Evolutionary conservation across 1,140 invertebrate species (phyloP), one percentile per base, ranked within the genome.

Genomic region (Drosophila pseudoobscura): DNA sequence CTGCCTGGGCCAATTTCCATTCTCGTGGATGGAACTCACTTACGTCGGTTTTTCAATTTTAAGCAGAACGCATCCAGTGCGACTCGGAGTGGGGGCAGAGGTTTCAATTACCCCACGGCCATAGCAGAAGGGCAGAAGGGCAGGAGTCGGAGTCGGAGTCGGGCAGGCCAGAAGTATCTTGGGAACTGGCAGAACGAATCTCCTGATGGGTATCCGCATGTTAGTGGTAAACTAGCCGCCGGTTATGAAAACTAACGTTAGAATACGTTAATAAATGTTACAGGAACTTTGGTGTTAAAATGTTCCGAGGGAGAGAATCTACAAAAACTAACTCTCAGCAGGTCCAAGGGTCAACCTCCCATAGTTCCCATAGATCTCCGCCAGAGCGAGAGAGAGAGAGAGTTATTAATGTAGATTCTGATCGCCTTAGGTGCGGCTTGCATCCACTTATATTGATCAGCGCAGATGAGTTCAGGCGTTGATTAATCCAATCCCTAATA

Each of bases 21-120:
- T 80, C 79, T 68, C 74, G 75, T 62, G 61, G 46, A 60, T 72
- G 76, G 80, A 84, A 84, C 83, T 84, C 71, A 84, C 74, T 72
- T 73, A 87, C 57, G 75, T 79, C 77, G 60, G 82, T 64, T 87
- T 85, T 84, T 84, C 77, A 85, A 84, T 84, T 84, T 79, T 72
- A 59, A 63, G 47, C 72, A 58, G 41, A 59, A 56, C 51, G 35
- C 46, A 51, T 46, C 52, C 44, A 49, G 47, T 45, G 39, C 41
- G 11, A 39, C 17, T 46, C n/a, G 50, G 55, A 65, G 51, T 56
- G 53, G 70, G 73, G 71, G 62, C 60, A 65, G 74, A 71, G 82
- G 75, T 87, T 87, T 85, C 82, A 87, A 85, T 87, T 82, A 80
- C 78, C 82, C 80, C 72, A 45, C 57, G 71, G 78, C 50, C 59